Conservation (phyloP, 2,888 invertebrate species). For the Lasioglossum oenotherae region DNA sequence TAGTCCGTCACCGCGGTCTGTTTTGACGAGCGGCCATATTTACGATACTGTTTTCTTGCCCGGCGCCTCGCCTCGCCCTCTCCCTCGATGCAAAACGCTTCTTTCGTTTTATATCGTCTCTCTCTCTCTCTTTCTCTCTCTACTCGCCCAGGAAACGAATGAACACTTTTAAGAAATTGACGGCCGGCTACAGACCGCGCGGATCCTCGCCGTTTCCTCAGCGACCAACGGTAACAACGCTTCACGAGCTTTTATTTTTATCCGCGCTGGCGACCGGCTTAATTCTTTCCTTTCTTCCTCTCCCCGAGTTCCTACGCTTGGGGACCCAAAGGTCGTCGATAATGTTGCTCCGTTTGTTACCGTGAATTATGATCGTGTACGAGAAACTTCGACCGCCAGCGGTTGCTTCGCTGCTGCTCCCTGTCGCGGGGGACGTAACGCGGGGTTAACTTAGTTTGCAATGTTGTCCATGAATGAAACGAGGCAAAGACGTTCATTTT, state of each 20-base stretch:
- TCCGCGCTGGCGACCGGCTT: background rate
- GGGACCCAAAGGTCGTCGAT: background rate
- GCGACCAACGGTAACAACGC: background rate
- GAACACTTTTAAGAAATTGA: conserved; percentile 57
- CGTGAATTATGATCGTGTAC: background rate
- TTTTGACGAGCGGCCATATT: conserved; percentile 48
- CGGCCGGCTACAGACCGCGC: conserved; percentile 8
- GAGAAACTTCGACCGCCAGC: background rate
- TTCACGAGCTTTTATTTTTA: conserved; percentile 27
- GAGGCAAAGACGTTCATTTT: background rate
- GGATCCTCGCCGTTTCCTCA: conserved; percentile 19
- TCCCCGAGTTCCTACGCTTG: background rate
- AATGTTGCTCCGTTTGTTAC: background rate
- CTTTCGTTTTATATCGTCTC: conserved; percentile 14
- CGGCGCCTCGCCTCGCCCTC: background rate
- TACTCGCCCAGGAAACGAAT: conserved; percentile 38
- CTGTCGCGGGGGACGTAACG: background rate
- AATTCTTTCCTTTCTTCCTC: background rate
- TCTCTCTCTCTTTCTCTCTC: background rate
- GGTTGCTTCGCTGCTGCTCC: background rate
- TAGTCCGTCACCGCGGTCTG: conserved; percentile 32
- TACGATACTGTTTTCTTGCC: conserved; percentile 30
- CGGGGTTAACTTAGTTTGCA: background rate
- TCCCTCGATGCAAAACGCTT: conserved; percentile 23
- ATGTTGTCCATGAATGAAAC: background rate